Conservation (phyloP, 2,113 vertebrate genomes). For the Datnioides undecimradiatus region DNA sequence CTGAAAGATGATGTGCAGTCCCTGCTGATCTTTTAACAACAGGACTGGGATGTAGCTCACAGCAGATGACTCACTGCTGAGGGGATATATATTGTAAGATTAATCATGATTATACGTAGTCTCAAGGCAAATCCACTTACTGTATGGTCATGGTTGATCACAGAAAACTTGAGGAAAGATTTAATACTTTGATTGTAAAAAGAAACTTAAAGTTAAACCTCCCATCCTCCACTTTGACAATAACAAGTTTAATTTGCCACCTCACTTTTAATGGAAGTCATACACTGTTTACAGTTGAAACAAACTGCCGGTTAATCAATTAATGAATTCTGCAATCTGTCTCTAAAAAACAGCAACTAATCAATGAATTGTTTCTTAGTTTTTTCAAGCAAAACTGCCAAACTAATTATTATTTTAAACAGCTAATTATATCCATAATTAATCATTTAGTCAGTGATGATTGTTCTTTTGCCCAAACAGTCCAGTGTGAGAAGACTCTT, state of each 20-base stretch:
- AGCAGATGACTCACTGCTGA: conserved; percentile 6
- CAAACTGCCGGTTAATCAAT: too few species aligned
- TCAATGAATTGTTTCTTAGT: background rate
- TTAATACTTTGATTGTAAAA: background rate
- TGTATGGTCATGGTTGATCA: background rate
- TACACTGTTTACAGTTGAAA: background rate
- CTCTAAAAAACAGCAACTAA: too few species aligned
- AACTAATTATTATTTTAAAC: too few species aligned
- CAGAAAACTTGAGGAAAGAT: background rate
- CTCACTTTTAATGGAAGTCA: background rate
- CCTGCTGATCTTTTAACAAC: conserved; percentile 19
- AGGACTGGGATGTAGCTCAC: conserved; percentile 3
- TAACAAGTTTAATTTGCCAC: background rate
- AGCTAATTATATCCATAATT: too few species aligned
- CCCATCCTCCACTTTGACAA: background rate
- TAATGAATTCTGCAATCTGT: too few species aligned
- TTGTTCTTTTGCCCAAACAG: too few species aligned
- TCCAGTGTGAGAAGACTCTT: too few species aligned
- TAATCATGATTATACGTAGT: conserved; percentile 27
- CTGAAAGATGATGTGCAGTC: conserved; percentile 30
- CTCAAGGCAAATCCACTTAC: conserved; percentile 22
- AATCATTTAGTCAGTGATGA: too few species aligned
- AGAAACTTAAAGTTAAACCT: conserved; percentile 1
- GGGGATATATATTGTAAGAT: conserved; percentile 12
- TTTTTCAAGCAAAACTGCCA: background rate